These are phyloP conservation scores for Drosophila nr. fundita DNA, from an alignment of 2,888 invertebrate genomes.

Conservation along the genomic window DNA sequence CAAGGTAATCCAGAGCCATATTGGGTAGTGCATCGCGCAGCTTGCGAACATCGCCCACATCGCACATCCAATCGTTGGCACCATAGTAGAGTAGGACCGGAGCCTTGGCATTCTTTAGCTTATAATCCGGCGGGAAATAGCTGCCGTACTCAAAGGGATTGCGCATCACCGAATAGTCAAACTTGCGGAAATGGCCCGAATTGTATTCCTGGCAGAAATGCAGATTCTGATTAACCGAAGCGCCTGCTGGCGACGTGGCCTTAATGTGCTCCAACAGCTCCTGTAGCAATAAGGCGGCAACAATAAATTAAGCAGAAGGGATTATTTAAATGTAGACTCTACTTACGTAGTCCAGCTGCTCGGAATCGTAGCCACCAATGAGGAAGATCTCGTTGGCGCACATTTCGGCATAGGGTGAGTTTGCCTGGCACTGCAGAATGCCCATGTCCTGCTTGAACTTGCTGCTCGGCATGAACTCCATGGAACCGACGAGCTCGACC, in stretches of 20 bases:
- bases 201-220: conserved; percentile 84
- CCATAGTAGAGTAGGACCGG: conserved; percentile 87
- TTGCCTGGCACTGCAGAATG: conserved; percentile 84
- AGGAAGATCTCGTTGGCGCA: conserved; percentile 90
- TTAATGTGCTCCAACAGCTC: conserved; percentile 76
- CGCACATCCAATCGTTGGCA: conserved; percentile 88
- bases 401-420: conserved; percentile 81
- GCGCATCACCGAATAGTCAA: conserved; percentile 80
- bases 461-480: conserved; percentile 78
- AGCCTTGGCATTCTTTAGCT: conserved; percentile 84
- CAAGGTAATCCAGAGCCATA: conserved; percentile 85
- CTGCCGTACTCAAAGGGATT: conserved; percentile 85
- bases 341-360: conserved; percentile 85
- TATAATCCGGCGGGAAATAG: conserved; percentile 86
- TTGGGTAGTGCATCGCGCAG: conserved; percentile 86
- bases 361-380: conserved; percentile 85
- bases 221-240: conserved; percentile 82
- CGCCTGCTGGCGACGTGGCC: conserved; percentile 83
- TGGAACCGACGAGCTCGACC: conserved; percentile 74
- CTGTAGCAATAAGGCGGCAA: conserved; percentile 25
- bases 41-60: conserved; percentile 86
- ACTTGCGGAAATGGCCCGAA: conserved; percentile 82
- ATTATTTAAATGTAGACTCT: background rate
- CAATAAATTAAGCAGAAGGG: too few species aligned
- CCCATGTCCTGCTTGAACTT: conserved; percentile 84